These are phyloP conservation scores for Tridacna gigas DNA, from an alignment of 2,888 invertebrate genomes.

Conservation along the genomic window DNA sequence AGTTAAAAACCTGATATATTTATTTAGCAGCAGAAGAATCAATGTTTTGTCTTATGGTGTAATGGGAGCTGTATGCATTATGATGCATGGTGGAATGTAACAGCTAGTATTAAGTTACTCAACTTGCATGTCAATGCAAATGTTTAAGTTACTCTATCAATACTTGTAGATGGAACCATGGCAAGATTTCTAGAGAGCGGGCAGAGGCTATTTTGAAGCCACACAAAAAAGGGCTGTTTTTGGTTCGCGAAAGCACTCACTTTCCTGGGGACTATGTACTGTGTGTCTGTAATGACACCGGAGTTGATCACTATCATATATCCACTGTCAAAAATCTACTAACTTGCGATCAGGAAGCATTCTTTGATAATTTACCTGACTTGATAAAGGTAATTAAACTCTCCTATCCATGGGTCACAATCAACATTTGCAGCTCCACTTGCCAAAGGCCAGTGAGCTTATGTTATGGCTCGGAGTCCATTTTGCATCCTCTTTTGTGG, in stretches of 20 bases:
- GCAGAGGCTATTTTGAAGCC: slow-evolving; percentile 95
- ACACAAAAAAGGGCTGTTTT: slow-evolving; percentile 91
- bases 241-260: slow-evolving; percentile 99
- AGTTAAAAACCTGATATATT: too few relatives aligned
- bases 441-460: neutral
- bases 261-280: slow-evolving; percentile 99
- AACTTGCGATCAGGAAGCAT: slow-evolving; percentile 99
- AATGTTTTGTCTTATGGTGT: neutral
- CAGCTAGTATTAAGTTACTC: neutral
- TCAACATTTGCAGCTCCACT: neutral
- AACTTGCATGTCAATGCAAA: neutral
- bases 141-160: too few relatives aligned
- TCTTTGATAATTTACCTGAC: slow-evolving; percentile 97
- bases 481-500: neutral
- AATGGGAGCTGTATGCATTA: neutral
- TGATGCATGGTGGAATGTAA: neutral
- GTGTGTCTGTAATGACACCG: slow-evolving; percentile 92
- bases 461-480: neutral
- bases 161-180: slow-evolving; percentile 95
- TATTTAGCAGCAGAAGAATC: too few relatives aligned
- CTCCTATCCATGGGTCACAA: neutral
- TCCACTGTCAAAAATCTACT: slow-evolving; percentile 93
- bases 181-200: slow-evolving; percentile 97
- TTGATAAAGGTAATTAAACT: slow-evolving; percentile 91
- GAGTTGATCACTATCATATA: slow-evolving; percentile 97